Evolutionary conservation across 1,140 invertebrate genomes (phyloP).

Genomic region (Lepidurus apus): DNA sequence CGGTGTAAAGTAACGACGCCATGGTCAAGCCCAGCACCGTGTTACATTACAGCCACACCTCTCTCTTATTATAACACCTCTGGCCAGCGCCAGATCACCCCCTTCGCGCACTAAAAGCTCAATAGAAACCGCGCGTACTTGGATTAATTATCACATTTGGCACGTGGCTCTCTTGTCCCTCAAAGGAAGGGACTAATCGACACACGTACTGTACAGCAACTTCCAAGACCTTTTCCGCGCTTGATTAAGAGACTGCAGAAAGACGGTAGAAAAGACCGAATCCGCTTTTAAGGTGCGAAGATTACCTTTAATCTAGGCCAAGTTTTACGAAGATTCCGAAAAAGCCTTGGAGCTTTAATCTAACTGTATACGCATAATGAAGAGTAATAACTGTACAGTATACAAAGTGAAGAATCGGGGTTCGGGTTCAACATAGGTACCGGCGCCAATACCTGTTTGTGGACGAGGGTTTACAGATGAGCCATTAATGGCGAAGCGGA

Average conservation of each 20-base stretch:
- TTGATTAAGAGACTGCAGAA: neutral
- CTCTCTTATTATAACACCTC: conserved; percentile 9
- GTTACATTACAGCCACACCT: neutral
- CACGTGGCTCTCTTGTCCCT: neutral
- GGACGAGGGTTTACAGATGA: neutral
- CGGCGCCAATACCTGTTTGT: too few relatives aligned
- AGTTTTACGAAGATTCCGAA: neutral
- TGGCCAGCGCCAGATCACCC: neutral
- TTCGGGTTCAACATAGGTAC: too few relatives aligned
- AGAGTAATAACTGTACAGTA: too few relatives aligned
- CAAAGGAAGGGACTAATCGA: conserved; percentile 6
- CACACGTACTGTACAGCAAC: neutral
- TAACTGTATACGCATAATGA: neutral
- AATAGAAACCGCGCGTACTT: neutral
- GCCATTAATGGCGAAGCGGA: conserved; percentile 8
- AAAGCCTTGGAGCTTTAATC: neutral
- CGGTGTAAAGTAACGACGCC: neutral
- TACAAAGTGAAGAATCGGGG: too few relatives aligned
- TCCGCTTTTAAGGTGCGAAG: neutral
- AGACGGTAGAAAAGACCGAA: neutral
- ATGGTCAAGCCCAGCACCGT: neutral
- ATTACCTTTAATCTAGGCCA: neutral
- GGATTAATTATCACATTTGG: conserved; percentile 5
- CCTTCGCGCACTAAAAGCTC: neutral
- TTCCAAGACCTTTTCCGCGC: neutral